Evolutionary conservation across 2,113 vertebrate species (phyloP), one percentile per base, ranked within the genome.

Genomic region (Melanerpes formicivorus): DNA sequence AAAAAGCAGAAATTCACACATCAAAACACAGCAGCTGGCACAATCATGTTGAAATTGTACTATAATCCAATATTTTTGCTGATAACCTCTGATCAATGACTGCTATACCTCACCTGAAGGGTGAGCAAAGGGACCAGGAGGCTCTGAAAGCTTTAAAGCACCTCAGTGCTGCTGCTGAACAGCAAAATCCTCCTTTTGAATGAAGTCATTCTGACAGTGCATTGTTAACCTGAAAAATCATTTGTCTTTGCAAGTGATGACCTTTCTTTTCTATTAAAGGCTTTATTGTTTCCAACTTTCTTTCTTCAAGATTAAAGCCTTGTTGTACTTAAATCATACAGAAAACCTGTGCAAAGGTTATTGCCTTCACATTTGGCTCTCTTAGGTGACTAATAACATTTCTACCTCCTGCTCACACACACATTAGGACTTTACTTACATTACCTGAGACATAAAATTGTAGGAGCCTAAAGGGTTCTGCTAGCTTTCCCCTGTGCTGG

Each of bases 301-400:
- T 79, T 65, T n/a, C 71, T 87, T 15, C 23, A 26, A 59, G 58
- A 64, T 40, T 29, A 88, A 80, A 60, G 14, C 6, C 3, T 17
- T 0, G 0, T 29, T 42, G 10, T 32, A 40, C 74, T 84, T 46
- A 44, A 80, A 27, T 16, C 60, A 34, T 0, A 85, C 32, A 26
- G 26, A 46, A 76, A 58, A 58, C 2, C 27, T 44, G 27, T 48
- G 48, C 67, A 26, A 16, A 79, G 34, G 40, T 70, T 74, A 42
- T 32, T 29, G 63, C 52, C 21, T 37, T 84, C 59, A 4, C 27
- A 1, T 17, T 22, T 32, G 60, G 16, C 58, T 74, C 55, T 19
- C 42, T 9, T 2, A 17, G 59, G n/a, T 25, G 67, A 11, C 71
- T 5, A n/a, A 3, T 22, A 40, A 65, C 13, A 10, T 11, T 77